Base-by-base conservation (phyloP, 92 coral and sea anemone species). In the Epizoanthus ramosus region DNA sequence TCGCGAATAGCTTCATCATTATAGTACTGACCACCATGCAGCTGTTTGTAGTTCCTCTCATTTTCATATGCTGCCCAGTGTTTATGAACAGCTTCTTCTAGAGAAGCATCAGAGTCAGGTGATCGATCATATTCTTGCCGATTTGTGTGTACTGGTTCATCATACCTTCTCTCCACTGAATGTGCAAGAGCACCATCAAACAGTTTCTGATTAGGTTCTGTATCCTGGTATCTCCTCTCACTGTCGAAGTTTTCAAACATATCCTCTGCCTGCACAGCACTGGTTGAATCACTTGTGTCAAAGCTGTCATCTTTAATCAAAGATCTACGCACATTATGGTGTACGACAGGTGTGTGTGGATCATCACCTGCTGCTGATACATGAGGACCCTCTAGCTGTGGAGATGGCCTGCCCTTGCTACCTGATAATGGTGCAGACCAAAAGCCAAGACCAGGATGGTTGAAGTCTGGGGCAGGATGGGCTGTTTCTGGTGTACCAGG, bases 401-500 rank as follows among this genome's bases (percentile, higher is more conserved):
- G 65, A 57, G 63, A 37, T 10, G 37, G 67, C 14, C 56, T 37
- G 21, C 80, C 33, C 19, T 75, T 75, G 56, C 80, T 52, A 35
- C 80, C 53, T 13, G 80, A 58, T 43, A 75, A 75, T 1, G 80
- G 80, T 14, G 80, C 80, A 53, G 80, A 72, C 77, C 77, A 72
- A 33, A 72, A 72, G 12, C 94, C 94, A 35, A 93, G 77, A 64
- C 87, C 89, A 21, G 94, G 90, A 86, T 93, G 97, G 31, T 90
- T 87, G 72, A 93, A 93, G 79, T 90, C 97, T 25, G 52, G 24
- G 6, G 94, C 83, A n/a, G 97, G 97, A n/a, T 72, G 74, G 0
- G 97, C 97, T 7, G 97, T 93, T 68, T 93, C 97, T 3, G 97
- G 97, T 4, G 97, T 93, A 41, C 86, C 92, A 31, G 97, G 97